Conservation (phyloP, 2,888 invertebrate genomes). For the Tanypteryx hageni region DNA sequence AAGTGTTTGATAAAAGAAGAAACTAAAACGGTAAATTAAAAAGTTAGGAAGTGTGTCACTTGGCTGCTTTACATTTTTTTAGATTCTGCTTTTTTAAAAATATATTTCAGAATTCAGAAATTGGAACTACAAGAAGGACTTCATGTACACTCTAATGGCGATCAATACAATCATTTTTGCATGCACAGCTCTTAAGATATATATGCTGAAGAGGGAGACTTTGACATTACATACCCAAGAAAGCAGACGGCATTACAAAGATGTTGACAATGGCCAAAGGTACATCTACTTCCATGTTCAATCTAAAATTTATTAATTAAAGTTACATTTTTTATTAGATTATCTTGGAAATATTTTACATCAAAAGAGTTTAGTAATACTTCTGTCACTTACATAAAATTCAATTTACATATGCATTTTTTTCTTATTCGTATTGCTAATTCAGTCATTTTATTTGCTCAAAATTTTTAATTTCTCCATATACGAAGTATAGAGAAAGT, state of each 20-base stretch:
- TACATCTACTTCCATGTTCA: background rate
- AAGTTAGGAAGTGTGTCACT: background rate
- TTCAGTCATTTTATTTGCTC: too few species aligned
- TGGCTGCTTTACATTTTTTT: background rate
- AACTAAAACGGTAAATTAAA: too few species aligned
- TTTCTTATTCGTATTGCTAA: too few species aligned
- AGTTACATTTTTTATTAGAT: too few species aligned
- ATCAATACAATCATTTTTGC: slow-evolving; percentile 25
- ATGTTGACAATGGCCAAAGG: slow-evolving; percentile 14
- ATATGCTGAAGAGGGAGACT: slow-evolving; percentile 21
- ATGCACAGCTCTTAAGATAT: slow-evolving; percentile 41
- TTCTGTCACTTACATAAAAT: too few species aligned
- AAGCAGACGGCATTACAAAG: slow-evolving; percentile 11
- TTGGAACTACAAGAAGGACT: background rate
- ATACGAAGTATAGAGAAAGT: too few species aligned
- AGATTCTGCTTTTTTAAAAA: background rate
- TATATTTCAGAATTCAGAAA: slow-evolving; percentile 7
- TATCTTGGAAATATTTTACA: too few species aligned
- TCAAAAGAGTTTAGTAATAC: too few species aligned
- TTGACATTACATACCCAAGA: background rate
- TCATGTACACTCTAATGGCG: slow-evolving; percentile 29
- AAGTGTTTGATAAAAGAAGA: too few species aligned
- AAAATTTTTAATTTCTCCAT: too few species aligned
- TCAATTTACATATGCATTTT: too few species aligned
- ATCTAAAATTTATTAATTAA: too few species aligned